Base-by-base conservation (phyloP, 2,888 invertebrate genomes). In the Eristalis intricaria region DNA sequence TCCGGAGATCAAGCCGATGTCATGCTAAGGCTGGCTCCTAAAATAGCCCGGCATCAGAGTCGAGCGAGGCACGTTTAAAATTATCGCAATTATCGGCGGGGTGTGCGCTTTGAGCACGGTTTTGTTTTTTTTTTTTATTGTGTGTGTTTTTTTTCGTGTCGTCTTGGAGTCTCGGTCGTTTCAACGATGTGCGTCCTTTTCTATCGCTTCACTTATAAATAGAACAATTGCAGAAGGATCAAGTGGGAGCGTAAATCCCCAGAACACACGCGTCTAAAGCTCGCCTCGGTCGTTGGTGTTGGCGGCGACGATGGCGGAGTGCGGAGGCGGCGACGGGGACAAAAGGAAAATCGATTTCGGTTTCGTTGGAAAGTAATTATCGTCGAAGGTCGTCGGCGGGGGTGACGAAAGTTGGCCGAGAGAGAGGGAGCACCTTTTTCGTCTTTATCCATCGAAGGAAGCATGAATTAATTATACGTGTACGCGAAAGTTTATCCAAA, bases 351-450 rank as follows among this genome's bases (percentile, higher is more conserved):
- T 79, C 79, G 71, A 79, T 79, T 79, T 79, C 60, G 43, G 58
- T 69, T 68, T 79, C 71, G 79, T 71, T 79, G 79, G 60, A 73
- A 66, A 73, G 73, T 79, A 79, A 79, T 79, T 71, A 79, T 71
- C 71, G 65, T 66, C 69, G 38, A 64, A 50, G 58, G 50, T 64
- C 10, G 22, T n/a, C 19, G 38, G 15, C 15, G 19, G 32, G 50
- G 13, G 26, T 2, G 35, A 26, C 23, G 23, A 23, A 23, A 13
- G 38, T 11, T 13, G 38, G 13, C 32, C 32, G 32, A 38, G 56
- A 8, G 22, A 11, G 60, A 8, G 22, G 4, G 60, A 5, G 15
- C 5, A 4, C 15, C 26, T 60, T 29, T 60, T 23, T 60, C 60
- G 22, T 32, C 26, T 32, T 79, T 73, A 60, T 66, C 35, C 50